These are phyloP conservation scores for Carettochelys insculpta DNA, from an alignment of 2,113 vertebrate genomes.

Conservation along the genomic window DNA sequence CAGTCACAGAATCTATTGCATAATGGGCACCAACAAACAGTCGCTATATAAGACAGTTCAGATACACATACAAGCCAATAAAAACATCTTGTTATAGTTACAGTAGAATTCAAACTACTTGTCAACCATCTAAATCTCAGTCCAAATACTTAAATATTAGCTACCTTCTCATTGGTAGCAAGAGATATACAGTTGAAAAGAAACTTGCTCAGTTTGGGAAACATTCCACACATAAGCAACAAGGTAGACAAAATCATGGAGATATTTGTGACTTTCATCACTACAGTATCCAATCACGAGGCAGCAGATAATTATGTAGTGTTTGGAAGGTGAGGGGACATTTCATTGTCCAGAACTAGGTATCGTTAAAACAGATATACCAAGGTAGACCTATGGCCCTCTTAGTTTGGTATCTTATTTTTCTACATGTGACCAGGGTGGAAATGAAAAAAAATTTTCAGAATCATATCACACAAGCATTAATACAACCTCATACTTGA, in stretches of 20 bases:
- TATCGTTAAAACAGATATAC: neutral
- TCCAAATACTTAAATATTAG: neutral
- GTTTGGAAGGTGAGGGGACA: neutral
- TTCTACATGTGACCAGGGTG: neutral
- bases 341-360: neutral
- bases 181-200: neutral
- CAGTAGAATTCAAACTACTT: fast-evolving
- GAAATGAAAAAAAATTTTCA: neutral
- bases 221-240: neutral
- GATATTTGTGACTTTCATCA: neutral
- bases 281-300: neutral
- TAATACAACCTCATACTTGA: neutral
- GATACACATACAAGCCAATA: neutral
- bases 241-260: neutral
- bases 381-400: neutral
- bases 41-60: neutral
- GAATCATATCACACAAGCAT: neutral
- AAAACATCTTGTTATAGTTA: fast-evolving
- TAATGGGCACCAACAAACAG: neutral
- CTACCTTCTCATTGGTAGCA: neutral
- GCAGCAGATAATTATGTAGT: neutral
- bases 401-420: neutral
- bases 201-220: neutral
- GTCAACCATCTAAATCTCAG: neutral
- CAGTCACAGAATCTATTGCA: neutral